phyloP scores from a whole-genome alignment of 2,797 vertebrate genomes.

The Sylvia borin region DNA sequence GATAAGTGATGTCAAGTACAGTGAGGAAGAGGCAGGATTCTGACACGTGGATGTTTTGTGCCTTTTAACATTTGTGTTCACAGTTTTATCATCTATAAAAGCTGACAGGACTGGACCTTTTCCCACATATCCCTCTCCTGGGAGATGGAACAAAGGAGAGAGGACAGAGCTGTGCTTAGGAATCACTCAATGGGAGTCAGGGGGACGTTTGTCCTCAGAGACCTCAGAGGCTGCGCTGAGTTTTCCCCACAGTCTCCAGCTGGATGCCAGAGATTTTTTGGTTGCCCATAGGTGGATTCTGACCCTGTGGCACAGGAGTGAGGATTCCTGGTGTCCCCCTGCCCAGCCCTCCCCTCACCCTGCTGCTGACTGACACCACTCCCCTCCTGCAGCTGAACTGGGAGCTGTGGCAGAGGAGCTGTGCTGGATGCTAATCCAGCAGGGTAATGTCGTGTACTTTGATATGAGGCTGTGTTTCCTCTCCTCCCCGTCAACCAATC shows the following conservation, averaged over 20 bases:
- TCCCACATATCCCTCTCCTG: neutral
- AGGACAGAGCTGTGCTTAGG: neutral
- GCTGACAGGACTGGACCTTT: neutral
- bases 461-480: slow-evolving; percentile 43
- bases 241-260: neutral
- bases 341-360: neutral
- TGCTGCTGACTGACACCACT: neutral
- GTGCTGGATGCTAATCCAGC: slow-evolving; percentile 30
- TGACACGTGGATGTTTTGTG: neutral
- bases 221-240: neutral
- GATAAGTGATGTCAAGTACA: neutral
- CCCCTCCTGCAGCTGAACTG: neutral
- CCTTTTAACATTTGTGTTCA: neutral
- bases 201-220: neutral
- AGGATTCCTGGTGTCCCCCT: neutral
- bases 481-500: slow-evolving; percentile 12
- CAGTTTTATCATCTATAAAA: neutral
- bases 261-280: neutral
- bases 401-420: neutral
- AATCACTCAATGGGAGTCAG: neutral
- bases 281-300: neutral
- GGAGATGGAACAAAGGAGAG: neutral
- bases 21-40: neutral
- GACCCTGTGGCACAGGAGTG: neutral
- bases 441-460: slow-evolving; percentile 33